Percentiles rank a stretch among this genome's conserved stretches.
These are phyloP conservation scores for Gymnocypris eckloni DNA, from an alignment of 2,797 vertebrate genomes.

Conservation along the genomic window DNA sequence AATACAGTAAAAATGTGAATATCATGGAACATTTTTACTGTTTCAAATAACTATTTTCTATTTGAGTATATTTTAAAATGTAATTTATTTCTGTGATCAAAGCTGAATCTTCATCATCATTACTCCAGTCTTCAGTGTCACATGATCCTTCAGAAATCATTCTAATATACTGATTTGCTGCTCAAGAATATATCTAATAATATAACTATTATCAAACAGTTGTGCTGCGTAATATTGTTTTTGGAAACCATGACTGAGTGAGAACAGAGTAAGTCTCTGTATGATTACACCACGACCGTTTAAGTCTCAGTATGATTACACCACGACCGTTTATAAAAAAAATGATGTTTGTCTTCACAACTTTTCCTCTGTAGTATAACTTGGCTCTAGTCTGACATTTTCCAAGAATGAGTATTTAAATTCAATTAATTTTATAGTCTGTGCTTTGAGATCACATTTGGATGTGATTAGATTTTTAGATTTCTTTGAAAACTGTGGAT, in stretches of 20 bases:
- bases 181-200: neutral
- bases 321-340: neutral
- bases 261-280: neutral
- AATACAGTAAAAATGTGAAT: neutral
- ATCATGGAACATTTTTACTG: neutral
- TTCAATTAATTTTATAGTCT: constrained; percentile 9
- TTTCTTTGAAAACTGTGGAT: constrained; percentile 4
- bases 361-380: constrained; percentile 6
- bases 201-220: neutral
- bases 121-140: neutral
- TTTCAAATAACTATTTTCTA: neutral
- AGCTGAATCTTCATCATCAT: neutral
- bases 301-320: neutral
- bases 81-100: neutral
- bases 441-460: constrained; percentile 28
- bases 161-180: neutral
- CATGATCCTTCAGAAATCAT: neutral
- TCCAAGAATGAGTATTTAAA: constrained; percentile 8
- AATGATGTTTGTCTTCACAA: constrained; percentile 5
- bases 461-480: constrained; percentile 7
- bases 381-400: constrained; percentile 9
- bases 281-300: neutral
- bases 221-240: neutral
- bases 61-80: neutral
- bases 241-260: neutral